Evolutionary conservation across 2,888 invertebrate genomes (phyloP).

Genomic region (Drosophila phalerata): DNA sequence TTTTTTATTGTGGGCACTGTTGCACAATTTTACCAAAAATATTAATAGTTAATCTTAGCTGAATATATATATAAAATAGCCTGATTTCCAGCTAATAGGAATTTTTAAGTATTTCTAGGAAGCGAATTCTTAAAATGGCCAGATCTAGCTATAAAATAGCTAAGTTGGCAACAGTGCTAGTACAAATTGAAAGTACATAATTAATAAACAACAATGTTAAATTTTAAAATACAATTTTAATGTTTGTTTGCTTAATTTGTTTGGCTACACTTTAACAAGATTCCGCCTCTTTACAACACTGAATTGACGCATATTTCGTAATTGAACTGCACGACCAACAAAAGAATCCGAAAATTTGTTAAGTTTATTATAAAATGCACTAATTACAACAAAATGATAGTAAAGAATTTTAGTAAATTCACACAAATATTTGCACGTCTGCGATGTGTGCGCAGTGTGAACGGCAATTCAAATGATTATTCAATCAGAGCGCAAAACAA

Average conservation of each 20-base stretch:
- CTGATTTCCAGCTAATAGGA: no score
- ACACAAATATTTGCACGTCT: slow-evolving; percentile 48
- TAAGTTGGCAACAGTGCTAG: no score
- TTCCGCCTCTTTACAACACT: slow-evolving; percentile 42
- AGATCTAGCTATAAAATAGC: no score
- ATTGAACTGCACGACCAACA: slow-evolving; percentile 31
- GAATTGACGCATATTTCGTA: slow-evolving; percentile 59
- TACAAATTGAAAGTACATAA: neutral
- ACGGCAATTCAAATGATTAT: slow-evolving; percentile 9
- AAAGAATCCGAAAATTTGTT: slow-evolving; percentile 23
- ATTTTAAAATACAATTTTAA: neutral
- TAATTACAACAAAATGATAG: slow-evolving; percentile 60
- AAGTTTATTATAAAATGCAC: slow-evolving; percentile 49
- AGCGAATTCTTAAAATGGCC: no score
- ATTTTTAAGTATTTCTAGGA: no score
- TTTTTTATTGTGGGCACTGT: no score
- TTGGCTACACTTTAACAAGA: slow-evolving; percentile 9
- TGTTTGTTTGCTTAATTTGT: neutral
- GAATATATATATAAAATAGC: no score
- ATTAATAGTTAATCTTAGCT: no score
- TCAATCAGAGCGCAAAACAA: slow-evolving; percentile 12
- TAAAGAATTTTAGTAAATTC: slow-evolving; percentile 60
- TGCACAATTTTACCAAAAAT: no score
- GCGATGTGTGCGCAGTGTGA: slow-evolving; percentile 25
- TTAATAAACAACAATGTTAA: slow-evolving; percentile 4